Conservation (phyloP, 2,797 vertebrate species). For the Podarcis siculus region DNA sequence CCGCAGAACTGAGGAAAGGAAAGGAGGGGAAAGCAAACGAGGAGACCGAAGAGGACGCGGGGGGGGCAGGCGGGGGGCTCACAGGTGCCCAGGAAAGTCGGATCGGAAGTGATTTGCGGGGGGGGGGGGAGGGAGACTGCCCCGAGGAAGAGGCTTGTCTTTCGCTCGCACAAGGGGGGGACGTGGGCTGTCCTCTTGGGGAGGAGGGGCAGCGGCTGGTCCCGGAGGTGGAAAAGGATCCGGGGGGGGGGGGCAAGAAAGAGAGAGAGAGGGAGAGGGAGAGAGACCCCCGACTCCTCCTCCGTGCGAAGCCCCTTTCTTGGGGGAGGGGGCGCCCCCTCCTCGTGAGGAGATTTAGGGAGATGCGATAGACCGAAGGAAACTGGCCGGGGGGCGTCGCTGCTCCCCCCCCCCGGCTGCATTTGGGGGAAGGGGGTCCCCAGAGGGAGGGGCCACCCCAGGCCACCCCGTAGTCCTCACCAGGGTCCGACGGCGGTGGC, state of each 20-base stretch:
- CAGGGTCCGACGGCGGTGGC: not conserved
- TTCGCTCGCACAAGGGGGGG: too few relatives aligned
- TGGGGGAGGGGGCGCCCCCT: not conserved
- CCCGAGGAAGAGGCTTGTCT: not conserved
- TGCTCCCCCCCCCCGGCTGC: too few relatives aligned
- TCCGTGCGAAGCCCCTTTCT: too few relatives aligned
- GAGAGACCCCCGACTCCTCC: too few relatives aligned
- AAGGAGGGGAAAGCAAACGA: not conserved
- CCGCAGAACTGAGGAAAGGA: not conserved
- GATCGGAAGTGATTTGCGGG: not conserved
- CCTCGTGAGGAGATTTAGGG: too few relatives aligned
- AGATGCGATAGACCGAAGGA: too few relatives aligned
- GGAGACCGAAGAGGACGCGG: not conserved
- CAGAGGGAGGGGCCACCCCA: not conserved
- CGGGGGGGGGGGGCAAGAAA: not conserved
- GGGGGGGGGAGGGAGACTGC: not conserved
- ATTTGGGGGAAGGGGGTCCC: not conserved
- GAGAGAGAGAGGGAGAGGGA: too few relatives aligned
- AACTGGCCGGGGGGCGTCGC: not conserved
- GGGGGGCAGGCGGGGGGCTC: not conserved
- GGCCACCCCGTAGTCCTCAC: not conserved
- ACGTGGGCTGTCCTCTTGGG: not conserved
- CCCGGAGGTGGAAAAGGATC: too few relatives aligned
- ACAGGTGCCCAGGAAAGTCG: not conserved
- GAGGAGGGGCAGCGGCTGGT: not conserved